Evolutionary conservation across 2,888 invertebrate species (phyloP).

Genomic region (Chymomyza fuscimana): DNA sequence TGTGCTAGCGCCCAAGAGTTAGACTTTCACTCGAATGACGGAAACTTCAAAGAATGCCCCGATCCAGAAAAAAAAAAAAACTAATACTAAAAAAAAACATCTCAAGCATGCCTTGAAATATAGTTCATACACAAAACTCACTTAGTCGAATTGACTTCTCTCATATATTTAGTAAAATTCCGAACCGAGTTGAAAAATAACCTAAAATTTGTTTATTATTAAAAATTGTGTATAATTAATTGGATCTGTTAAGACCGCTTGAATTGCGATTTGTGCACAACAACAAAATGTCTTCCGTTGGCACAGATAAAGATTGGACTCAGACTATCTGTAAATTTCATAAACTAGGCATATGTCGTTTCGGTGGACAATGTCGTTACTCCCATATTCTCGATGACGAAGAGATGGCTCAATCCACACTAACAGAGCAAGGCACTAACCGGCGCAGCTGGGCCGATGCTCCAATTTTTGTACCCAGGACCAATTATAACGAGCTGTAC

Average conservation of each 20-base stretch:
- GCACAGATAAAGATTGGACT: conserved; percentile 57
- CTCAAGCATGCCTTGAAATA: no score
- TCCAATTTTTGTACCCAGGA: conserved; percentile 76
- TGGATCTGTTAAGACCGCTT: not conserved
- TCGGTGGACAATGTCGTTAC: conserved; percentile 77
- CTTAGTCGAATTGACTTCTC: no score
- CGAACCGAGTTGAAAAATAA: not conserved
- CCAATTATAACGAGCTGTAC: conserved; percentile 37
- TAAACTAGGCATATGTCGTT: conserved; percentile 77
- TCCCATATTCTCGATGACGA: conserved; percentile 69
- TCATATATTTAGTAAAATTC: no score
- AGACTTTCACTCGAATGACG: no score
- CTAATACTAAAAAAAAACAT: not conserved
- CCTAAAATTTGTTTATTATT: not conserved
- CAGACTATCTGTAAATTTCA: conserved; percentile 76
- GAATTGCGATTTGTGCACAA: not conserved
- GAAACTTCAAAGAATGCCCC: not conserved
- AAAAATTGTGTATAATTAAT: not conserved
- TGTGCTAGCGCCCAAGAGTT: no score
- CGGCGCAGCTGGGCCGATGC: conserved; percentile 75
- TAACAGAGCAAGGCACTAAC: conserved; percentile 59
- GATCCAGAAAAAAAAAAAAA: conserved; percentile 11
- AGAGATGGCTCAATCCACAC: conserved; percentile 29
- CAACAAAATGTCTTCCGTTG: conserved; percentile 66
- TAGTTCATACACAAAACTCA: not conserved